Evolutionary conservation across 2,113 vertebrate species (phyloP), one percentile per base, ranked within the genome.

Genomic region (Colaptes auratus): DNA sequence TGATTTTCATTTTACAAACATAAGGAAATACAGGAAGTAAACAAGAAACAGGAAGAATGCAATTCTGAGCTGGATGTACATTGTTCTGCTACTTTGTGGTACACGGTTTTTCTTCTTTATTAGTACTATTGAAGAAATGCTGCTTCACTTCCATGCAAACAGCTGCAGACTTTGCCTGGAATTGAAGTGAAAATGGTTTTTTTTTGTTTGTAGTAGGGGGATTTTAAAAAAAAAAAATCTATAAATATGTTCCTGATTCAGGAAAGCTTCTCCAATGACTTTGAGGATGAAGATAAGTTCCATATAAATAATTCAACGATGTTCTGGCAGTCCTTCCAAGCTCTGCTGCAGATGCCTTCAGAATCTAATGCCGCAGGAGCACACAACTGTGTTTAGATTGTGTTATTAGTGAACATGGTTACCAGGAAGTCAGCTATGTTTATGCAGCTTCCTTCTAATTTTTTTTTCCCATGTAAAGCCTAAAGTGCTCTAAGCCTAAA

Each of bases 71-170:
- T 80, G 21, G 8, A 23, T 18, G 4, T 63, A 33, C 0, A 2
- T 52, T 66, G 20, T 65, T 75, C 23, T 86, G 27, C 35, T 61
- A n/a, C 39, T 89, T 77, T 13, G 8, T 8, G 6, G 35, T 6
- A 8, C 3, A 65, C 52, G 15, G 4, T 20, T 79, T 91, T 81
- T 56, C 8, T 0, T 0, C 48, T 7, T 33, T 75, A 28, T 12
- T 33, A 33, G 8, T 46, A 36, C 52, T 6, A 15, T 1, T 79
- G 50, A 61, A 80, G 28, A 66, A 83, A 67, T 33, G 16, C 27
- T 79, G 4, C 39, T 79, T 53, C 36, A 10, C 14, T 91, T 91
- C 55, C 10, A 2, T 17, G 5, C 13, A 44, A 46, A 70, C 28
- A 74, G 56, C 65, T 85, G 61, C 35, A 56, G 21, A 18, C 52